Evolutionary conservation across 2,888 invertebrate genomes (phyloP).

Genomic region (Folsomia candida): DNA sequence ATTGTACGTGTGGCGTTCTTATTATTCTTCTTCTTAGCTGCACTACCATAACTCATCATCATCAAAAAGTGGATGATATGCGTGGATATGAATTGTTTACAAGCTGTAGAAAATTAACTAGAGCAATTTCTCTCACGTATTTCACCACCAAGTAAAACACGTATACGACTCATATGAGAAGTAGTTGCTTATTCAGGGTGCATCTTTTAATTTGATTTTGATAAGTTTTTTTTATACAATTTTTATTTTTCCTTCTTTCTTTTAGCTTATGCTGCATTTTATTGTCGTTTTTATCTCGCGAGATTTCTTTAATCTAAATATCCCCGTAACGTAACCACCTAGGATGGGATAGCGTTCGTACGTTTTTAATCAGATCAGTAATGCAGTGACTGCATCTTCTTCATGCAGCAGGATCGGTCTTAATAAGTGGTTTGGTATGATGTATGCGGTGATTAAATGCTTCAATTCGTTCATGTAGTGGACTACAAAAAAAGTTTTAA

Average conservation of each 20-base stretch:
- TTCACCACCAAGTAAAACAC: background rate
- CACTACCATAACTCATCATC: too few species aligned
- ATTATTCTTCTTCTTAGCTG: too few species aligned
- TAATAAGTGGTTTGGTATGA: background rate
- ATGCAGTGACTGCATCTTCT: too few species aligned
- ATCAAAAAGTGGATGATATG: too few species aligned
- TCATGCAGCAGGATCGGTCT: background rate
- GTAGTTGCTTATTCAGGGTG: background rate
- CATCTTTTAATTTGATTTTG: background rate
- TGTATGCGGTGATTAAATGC: background rate
- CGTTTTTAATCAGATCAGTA: background rate
- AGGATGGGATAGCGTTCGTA: background rate
- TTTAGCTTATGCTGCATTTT: too few species aligned
- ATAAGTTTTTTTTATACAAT: background rate
- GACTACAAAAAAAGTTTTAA: background rate
- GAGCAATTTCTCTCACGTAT: slow-evolving; percentile 8
- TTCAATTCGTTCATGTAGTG: background rate
- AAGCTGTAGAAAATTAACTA: background rate
- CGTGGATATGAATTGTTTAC: background rate
- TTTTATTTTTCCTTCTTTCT: too few species aligned
- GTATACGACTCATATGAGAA: too few species aligned
- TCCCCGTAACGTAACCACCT: background rate
- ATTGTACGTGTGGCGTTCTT: background rate
- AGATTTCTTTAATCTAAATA: background rate
- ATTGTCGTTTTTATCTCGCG: background rate